Evolutionary conservation across 2,797 vertebrate species (phyloP).

Genomic region (Pipistrellus pygmaeus): DNA sequence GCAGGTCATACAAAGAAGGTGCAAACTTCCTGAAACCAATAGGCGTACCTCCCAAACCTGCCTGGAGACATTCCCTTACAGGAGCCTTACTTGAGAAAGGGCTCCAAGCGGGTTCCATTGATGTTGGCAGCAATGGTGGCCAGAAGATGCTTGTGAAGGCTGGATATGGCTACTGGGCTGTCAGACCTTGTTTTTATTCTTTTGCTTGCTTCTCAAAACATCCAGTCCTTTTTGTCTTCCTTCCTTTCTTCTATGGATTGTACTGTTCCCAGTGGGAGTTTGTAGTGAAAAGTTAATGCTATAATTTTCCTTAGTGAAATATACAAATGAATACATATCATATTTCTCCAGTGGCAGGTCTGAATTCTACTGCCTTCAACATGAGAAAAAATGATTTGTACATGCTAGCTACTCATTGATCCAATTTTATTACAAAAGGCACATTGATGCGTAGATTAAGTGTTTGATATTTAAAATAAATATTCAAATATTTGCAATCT

Average conservation of each 20-base stretch:
- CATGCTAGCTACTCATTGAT: neutral
- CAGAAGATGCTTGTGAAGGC: neutral
- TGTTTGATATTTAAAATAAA: conserved; percentile 5
- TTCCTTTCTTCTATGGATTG: neutral
- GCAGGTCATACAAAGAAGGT: conserved; percentile 54
- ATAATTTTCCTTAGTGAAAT: conserved; percentile 69
- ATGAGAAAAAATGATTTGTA: neutral
- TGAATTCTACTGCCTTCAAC: conserved; percentile 30
- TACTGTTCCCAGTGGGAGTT: conserved; percentile 42
- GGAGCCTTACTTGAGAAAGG: neutral
- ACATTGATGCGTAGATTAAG: neutral
- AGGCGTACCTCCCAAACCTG: neutral
- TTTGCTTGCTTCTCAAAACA: conserved; percentile 58
- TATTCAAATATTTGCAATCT: neutral
- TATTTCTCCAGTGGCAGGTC: neutral
- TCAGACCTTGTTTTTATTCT: conserved; percentile 41
- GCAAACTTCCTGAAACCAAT: conserved; percentile 41
- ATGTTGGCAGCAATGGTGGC: neutral
- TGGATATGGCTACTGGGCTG: neutral
- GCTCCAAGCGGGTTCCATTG: neutral
- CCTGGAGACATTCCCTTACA: neutral
- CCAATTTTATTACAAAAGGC: neutral
- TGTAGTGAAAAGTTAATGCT: conserved; percentile 60
- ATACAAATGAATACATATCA: conserved; percentile 19
- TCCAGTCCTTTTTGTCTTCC: neutral